These are phyloP conservation scores for Drosophila neotestacea DNA, from an alignment of 2,888 invertebrate species.

Conservation along the genomic window DNA sequence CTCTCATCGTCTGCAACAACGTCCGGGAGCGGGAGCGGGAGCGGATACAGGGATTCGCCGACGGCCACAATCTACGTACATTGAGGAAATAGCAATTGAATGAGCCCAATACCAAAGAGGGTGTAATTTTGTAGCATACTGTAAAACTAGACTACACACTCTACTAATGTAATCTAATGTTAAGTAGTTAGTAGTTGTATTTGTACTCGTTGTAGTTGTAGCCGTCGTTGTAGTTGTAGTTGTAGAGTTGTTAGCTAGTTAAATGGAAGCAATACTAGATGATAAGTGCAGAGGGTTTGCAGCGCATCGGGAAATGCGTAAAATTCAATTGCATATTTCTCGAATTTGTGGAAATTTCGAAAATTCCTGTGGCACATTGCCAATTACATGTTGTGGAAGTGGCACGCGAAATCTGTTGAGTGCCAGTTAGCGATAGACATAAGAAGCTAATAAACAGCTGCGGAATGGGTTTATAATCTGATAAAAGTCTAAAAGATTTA, in stretches of 20 bases:
- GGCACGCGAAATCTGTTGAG: constrained; percentile 21
- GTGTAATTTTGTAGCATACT: constrained; percentile 46
- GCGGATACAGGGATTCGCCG: constrained; percentile 59
- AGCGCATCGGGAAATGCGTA: constrained; percentile 23
- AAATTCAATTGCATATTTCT: constrained; percentile 51
- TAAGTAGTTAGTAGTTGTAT: constrained; percentile 38
- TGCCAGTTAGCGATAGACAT: neutral
- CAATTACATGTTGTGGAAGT: constrained; percentile 32
- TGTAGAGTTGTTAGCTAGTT: constrained; percentile 48
- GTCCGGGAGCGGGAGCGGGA: constrained; percentile 53
- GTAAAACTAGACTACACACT: constrained; percentile 37
- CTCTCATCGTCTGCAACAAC: constrained; percentile 71
- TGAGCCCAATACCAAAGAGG: constrained; percentile 34
- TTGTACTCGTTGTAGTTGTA: constrained; percentile 29
- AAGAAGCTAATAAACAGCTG: constrained; percentile 7
- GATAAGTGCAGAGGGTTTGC: constrained; percentile 52
- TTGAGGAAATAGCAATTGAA: constrained; percentile 59
- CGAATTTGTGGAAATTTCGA: constrained; percentile 31
- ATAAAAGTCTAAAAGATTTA: neutral
- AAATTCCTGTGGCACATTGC: constrained; percentile 15
- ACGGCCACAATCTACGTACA: constrained; percentile 71
- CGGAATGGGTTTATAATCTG: neutral
- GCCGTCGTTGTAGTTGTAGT: constrained; percentile 30
- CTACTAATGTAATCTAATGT: constrained; percentile 66
- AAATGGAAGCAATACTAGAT: constrained; percentile 64